Conservation (phyloP, 2,797 vertebrate species). For the Sparus aurata region DNA sequence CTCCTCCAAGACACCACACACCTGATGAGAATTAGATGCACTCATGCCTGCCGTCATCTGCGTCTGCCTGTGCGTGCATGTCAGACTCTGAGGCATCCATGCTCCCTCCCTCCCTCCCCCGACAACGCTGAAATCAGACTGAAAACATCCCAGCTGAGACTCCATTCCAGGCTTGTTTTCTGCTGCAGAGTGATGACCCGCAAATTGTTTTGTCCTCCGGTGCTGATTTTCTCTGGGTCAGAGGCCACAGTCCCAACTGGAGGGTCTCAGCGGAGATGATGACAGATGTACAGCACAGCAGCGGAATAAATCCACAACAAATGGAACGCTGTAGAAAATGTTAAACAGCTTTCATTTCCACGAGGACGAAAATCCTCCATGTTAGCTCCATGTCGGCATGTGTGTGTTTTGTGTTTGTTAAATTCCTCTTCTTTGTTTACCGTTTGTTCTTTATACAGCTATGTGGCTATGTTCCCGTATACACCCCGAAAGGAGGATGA, state of each 20-base stretch:
- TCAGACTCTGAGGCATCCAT: conserved; percentile 54
- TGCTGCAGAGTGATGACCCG: conserved; percentile 53
- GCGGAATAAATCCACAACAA: conserved; percentile 43
- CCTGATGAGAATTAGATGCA: conserved; percentile 77
- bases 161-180: conserved; percentile 34
- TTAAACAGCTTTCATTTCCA: conserved; percentile 13
- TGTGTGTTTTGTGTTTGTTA: conserved; percentile 3
- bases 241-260: conserved; percentile 43
- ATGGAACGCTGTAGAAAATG: conserved; percentile 25
- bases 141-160: conserved; percentile 65
- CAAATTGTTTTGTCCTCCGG: conserved; percentile 64
- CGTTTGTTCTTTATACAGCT: conserved; percentile 80
- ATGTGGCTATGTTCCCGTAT: conserved; percentile 97
- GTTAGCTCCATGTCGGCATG: neutral
- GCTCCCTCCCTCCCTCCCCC: conserved; percentile 11
- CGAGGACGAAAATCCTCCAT: neutral
- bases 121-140: conserved; percentile 46
- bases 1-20: conserved; percentile 69
- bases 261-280: conserved; percentile 56
- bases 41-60: conserved; percentile 33
- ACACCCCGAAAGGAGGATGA: conserved; percentile 97
- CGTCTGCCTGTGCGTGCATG: conserved; percentile 48
- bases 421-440: conserved; percentile 22
- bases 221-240: conserved; percentile 62
- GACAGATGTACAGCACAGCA: conserved; percentile 56